These are phyloP conservation scores for Nemurella pictetii DNA, from an alignment of 2,888 invertebrate species.

Conservation along the genomic window DNA sequence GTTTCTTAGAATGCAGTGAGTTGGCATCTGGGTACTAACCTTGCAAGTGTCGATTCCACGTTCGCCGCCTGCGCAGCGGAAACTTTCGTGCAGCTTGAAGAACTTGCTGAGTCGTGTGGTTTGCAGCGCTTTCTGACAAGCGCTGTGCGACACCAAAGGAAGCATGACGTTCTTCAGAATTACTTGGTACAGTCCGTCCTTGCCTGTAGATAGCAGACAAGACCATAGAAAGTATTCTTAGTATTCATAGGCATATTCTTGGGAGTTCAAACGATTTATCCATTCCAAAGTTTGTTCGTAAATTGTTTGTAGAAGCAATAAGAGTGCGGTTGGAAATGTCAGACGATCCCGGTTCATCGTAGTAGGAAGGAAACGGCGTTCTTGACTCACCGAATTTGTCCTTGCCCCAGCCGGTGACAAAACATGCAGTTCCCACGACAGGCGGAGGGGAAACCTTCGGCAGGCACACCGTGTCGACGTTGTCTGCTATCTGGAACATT, in stretches of 20 bases:
- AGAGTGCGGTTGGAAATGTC: too few relatives aligned
- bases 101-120: neutral
- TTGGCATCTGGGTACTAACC: neutral
- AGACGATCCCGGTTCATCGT: too few relatives aligned
- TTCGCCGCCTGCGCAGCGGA: neutral
- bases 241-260: too few relatives aligned
- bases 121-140: neutral
- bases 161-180: neutral
- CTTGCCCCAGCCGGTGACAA: neutral
- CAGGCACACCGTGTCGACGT: neutral
- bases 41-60: neutral
- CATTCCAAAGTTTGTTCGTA: too few relatives aligned
- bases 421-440: neutral
- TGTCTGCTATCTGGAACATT: neutral
- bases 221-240: too few relatives aligned
- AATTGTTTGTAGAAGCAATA: too few relatives aligned
- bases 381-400: neutral
- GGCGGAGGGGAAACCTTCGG: neutral
- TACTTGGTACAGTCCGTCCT: neutral
- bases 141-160: neutral
- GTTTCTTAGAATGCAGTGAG: too few relatives aligned
- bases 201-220: too few relatives aligned
- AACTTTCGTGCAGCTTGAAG: neutral
- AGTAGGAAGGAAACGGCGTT: too few relatives aligned
- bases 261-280: too few relatives aligned